Conservation (phyloP, 2,888 invertebrate genomes). For the Luperina nickerlii region DNA sequence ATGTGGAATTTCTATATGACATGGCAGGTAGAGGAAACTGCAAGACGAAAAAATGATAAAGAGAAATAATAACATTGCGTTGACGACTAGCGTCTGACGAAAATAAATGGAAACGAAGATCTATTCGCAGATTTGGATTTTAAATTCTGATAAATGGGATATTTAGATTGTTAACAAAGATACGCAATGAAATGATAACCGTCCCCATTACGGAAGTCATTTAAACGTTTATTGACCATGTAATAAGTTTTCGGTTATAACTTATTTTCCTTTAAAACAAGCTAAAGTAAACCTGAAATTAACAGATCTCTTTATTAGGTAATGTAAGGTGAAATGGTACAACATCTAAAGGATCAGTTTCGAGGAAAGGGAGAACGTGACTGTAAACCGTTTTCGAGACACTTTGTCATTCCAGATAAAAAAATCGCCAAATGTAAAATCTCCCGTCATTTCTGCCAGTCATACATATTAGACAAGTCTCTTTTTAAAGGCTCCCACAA, state of each 20-base stretch:
- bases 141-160: constrained; percentile 8
- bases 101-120: not conserved
- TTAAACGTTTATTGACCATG: constrained; percentile 7
- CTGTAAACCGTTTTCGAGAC: not conserved
- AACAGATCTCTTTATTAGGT: not conserved
- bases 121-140: not conserved
- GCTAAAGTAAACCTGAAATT: not conserved
- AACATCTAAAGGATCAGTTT: not conserved
- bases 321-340: not conserved
- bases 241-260: not conserved
- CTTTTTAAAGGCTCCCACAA: too few species aligned
- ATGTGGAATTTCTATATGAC: not conserved
- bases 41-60: not conserved
- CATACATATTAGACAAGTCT: too few species aligned
- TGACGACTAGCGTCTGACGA: too few species aligned
- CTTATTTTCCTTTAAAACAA: not conserved
- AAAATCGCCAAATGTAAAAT: not conserved
- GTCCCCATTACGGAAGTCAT: not conserved
- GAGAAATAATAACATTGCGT: not conserved
- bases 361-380: not conserved
- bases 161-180: constrained; percentile 23
- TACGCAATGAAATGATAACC: not conserved
- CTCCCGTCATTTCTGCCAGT: too few species aligned
- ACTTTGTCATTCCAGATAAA: not conserved
- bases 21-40: not conserved